Percentiles rank a stretch among this genome's conserved stretches.
Conservation (phyloP, 2,113 vertebrate genomes). For the Thermophis baileyi region DNA sequence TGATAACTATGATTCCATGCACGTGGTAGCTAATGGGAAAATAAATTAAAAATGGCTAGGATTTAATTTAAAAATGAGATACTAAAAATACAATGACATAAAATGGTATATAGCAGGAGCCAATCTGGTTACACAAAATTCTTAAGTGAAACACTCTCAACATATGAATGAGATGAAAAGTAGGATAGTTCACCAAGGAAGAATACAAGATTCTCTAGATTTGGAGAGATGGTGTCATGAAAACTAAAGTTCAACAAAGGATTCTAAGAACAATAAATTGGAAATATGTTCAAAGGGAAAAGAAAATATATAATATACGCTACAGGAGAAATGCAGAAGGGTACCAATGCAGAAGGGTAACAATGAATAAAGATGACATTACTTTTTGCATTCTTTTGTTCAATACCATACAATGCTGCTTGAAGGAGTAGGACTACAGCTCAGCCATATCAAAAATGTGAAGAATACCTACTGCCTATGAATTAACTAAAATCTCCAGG, state of each 20-base stretch:
- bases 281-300: background rate
- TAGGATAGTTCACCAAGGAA: background rate
- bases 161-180: background rate
- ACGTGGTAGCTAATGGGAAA: background rate
- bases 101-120: background rate
- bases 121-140: background rate
- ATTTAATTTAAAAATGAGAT: background rate
- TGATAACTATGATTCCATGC: background rate
- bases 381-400: background rate
- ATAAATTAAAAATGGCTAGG: background rate
- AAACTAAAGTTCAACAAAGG: background rate
- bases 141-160: background rate
- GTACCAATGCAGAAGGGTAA: background rate
- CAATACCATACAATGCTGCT: background rate
- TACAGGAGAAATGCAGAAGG: background rate
- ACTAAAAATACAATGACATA: background rate
- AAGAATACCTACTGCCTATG: background rate
- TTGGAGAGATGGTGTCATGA: background rate
- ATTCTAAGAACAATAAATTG: background rate
- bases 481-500: background rate
- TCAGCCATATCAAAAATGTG: background rate
- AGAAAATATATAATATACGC: background rate
- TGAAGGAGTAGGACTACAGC: background rate
- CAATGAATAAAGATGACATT: background rate
- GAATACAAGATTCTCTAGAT: background rate